Base-by-base conservation (phyloP, 2,113 vertebrate genomes). In the Lanius collurio region DNA sequence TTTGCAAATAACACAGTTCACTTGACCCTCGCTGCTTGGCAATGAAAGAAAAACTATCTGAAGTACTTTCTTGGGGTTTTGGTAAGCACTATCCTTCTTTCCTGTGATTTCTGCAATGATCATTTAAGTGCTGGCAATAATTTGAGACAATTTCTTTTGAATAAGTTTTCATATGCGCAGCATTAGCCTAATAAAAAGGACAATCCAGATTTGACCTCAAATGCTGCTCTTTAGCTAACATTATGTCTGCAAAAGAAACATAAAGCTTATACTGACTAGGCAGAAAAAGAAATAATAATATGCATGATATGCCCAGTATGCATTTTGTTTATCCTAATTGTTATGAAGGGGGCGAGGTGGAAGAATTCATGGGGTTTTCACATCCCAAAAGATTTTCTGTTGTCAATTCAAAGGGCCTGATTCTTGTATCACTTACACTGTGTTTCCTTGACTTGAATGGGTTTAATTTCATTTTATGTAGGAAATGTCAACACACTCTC, bases 1-100 rank as follows among this genome's bases (percentile, higher is more conserved):
- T 87, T 89, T 94, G 73, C 65, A 94, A 89, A 85, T 68, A 91
- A 89, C 57, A 62, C 13, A 24, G 5, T 64, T 83, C 65, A 68
- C 31, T 73, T 76, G 89, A 89, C 33, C 62, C 39, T 79, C 14
- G 30, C 92, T 89, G 27, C 65, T 68, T 63, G 68, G 49, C 69
- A 90, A 87, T 88, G 83, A 92, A 89, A 86, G 75, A 82, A 91
- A 91, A 95, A 75, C 44, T 83, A 63, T 81, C 52, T 90, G 90
- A 94, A 94, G 69, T 87, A 74, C 68, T 90, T 94, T 86, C 90
- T 86, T 93, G 71, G 83, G 93, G 87, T 83, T 96, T 96, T 95
- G 86, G 86, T 94, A 94, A 93, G 85, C 80, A 64, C 53, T 63
- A 31, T 81, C 53, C 28, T 87, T 93, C 83, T 91, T 95, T 94